Conservation (phyloP, 2,888 invertebrate species). For the Drosophila macrothrix region DNA sequence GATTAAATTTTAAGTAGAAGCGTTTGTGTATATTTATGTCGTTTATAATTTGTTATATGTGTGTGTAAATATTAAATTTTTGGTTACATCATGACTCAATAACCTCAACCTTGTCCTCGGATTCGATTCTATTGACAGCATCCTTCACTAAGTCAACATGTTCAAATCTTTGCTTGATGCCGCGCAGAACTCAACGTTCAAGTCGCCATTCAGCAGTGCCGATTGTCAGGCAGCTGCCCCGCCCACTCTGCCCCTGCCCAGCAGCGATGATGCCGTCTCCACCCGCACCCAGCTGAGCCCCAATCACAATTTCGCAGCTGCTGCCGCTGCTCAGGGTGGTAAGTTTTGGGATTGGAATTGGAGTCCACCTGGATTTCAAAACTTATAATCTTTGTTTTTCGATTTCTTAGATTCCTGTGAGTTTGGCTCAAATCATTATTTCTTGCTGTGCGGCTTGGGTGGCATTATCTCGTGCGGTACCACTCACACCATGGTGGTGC, state of each 20-base stretch:
- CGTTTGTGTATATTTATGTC: neutral
- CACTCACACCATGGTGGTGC: constrained; percentile 89
- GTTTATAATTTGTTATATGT: neutral
- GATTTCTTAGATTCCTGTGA: constrained; percentile 90
- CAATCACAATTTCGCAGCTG: constrained; percentile 82
- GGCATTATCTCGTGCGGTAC: constrained; percentile 89
- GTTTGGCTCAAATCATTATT: constrained; percentile 96
- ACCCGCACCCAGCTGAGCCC: constrained; percentile 64
- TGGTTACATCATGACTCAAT: constrained; percentile 68
- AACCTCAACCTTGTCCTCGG: constrained; percentile 50
- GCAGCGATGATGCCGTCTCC: constrained; percentile 50
- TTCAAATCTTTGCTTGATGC: constrained; percentile 88
- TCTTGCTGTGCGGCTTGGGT: constrained; percentile 96
- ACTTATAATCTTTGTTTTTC: no score
- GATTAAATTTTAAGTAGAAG: neutral
- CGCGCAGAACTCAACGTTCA: constrained; percentile 88
- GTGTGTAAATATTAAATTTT: neutral
- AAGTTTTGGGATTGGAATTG: constrained; percentile 24
- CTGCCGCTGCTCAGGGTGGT: constrained; percentile 81
- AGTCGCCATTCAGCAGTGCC: constrained; percentile 87
- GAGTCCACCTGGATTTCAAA: neutral
- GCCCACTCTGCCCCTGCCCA: constrained; percentile 35
- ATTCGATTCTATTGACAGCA: constrained; percentile 16
- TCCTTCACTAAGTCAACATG: constrained; percentile 69
- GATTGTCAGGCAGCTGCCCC: constrained; percentile 86